Conservation (phyloP, 2,888 invertebrate species). For the Metallyticus violacea region DNA sequence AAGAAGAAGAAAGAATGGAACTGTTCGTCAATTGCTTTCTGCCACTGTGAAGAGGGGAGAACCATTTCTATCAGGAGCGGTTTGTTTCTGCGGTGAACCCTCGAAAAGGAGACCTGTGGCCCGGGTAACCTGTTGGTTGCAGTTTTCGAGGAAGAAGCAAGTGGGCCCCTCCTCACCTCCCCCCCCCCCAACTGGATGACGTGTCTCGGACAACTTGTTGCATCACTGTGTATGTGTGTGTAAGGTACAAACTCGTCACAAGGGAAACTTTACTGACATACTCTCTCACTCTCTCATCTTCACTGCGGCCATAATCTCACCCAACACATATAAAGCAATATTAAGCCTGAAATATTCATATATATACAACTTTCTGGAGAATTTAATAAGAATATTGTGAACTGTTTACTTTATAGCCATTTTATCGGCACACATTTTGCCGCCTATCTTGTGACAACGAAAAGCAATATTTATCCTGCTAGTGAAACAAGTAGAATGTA, state of each 20-base stretch:
- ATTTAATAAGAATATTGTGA: not conserved
- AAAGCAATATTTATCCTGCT: slow-evolving; percentile 17
- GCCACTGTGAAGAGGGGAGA: not conserved
- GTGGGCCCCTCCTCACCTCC: not conserved
- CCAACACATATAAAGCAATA: not conserved
- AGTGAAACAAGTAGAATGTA: not conserved
- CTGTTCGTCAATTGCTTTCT: not conserved
- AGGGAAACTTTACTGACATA: not conserved
- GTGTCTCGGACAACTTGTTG: not conserved
- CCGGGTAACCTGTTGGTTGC: slow-evolving; percentile 27
- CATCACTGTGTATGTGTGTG: not conserved
- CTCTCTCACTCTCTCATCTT: not conserved
- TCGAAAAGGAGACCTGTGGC: not conserved
- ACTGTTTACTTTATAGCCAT: not conserved
- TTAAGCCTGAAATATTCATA: not conserved
- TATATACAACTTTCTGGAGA: not conserved
- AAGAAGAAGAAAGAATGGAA: not conserved
- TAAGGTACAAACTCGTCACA: not conserved
- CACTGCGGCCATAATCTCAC: not conserved
- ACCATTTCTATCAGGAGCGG: not conserved
- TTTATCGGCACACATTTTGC: not conserved
- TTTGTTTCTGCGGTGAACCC: no score
- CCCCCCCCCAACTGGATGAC: not conserved
- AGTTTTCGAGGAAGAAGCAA: slow-evolving; percentile 10
- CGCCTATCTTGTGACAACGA: not conserved